These are phyloP conservation scores for Tamandua tetradactyla DNA, from an alignment of 2,797 vertebrate species.

Conservation along the genomic window DNA sequence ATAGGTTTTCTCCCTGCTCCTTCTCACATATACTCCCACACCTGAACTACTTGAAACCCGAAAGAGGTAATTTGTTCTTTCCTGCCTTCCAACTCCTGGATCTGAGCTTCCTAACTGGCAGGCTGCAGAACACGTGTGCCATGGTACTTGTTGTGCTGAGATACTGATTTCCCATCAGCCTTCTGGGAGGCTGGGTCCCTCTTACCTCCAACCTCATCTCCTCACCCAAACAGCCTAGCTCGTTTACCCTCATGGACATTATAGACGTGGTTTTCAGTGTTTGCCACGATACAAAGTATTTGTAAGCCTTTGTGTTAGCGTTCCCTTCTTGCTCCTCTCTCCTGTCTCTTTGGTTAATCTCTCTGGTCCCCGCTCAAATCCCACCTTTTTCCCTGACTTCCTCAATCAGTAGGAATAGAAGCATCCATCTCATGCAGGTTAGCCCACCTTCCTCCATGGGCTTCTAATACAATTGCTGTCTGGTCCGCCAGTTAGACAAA, in stretches of 20 bases:
- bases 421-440: neutral
- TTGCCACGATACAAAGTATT: neutral
- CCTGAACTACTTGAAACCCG: neutral
- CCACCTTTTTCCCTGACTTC: neutral
- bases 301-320: neutral
- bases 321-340: neutral
- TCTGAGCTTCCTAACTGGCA: neutral
- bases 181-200: neutral
- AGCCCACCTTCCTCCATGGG: neutral
- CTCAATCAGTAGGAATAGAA: constrained; percentile 9
- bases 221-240: neutral
- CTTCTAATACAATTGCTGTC: neutral
- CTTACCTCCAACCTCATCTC: neutral
- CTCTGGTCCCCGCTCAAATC: neutral
- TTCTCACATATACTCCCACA: neutral
- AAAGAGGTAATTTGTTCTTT: neutral
- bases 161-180: neutral
- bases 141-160: neutral
- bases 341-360: neutral
- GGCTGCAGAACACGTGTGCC: neutral
- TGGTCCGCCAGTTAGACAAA: neutral
- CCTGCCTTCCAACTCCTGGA: neutral
- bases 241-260: neutral
- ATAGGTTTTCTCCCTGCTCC: neutral
- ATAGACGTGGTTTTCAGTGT: neutral